A percentile compares a stretch with the other conserved stretches of the same genome.
Conservation (phyloP, 1,140 invertebrate species). For the Geopemphigus sp. region DNA sequence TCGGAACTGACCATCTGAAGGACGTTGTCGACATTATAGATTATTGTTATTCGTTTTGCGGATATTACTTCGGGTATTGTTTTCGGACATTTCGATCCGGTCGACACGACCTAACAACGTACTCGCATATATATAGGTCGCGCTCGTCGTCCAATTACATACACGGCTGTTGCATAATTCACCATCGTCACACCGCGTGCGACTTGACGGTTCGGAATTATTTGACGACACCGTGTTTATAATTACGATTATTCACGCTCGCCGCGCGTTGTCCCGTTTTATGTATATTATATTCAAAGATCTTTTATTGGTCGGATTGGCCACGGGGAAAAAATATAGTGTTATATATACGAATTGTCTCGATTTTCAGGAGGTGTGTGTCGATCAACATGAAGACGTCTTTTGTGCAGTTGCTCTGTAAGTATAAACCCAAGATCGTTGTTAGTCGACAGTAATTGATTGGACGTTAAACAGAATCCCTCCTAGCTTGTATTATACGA, state of each 20-base stretch:
- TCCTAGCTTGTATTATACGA: no score
- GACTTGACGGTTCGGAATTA: no score
- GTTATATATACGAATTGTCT: neutral
- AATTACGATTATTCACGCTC: no score
- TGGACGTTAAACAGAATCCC: neutral
- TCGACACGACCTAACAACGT: neutral
- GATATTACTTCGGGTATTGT: neutral
- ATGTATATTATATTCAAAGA: no score
- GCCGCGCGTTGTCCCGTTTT: no score
- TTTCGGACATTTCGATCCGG: neutral
- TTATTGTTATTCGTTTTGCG: neutral
- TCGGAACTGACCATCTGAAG: slow-evolving; percentile 9
- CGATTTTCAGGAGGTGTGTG: neutral
- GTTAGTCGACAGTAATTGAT: neutral
- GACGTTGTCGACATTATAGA: neutral
- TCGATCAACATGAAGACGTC: slow-evolving; percentile 24
- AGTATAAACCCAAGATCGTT: slow-evolving; percentile 2
- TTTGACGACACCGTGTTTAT: no score
- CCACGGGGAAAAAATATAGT: no score
- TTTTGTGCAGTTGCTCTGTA: slow-evolving; percentile 34
- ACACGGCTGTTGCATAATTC: neutral
- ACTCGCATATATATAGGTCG: neutral
- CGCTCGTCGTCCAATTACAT: no score
- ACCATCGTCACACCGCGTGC: neutral
- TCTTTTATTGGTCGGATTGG: no score